Evolutionary conservation across 2,888 invertebrate genomes (phyloP), one percentile per base, ranked within the genome.

Genomic region (Hoplodrina blanda): DNA sequence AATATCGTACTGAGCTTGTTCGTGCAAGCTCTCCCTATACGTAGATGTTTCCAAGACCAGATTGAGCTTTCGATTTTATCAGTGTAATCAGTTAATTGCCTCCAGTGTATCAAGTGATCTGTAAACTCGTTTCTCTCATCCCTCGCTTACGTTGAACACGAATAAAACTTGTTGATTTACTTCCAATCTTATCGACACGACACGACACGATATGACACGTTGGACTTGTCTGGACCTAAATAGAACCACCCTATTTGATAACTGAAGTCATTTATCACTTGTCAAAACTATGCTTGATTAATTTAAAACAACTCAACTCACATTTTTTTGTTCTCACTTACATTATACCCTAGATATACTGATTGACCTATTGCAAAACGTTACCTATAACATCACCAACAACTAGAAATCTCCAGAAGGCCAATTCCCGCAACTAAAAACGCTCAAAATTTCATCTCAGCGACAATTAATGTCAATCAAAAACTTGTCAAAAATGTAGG

Each of bases 21-120:
- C 15, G 41, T 25, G 54, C 15, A 52, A 62, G 80, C 37, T 60
- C 55, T 19, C 53, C 60, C 17, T 53, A 10, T 19, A 46, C 20
- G 49, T 64, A 61, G 15, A 63, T 66, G 53, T 52, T 37, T 63
- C 19, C 41, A 52, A 57, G 52, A 73, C 70, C 53, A 67, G 79
- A 78, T 71, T 78, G 46, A 46, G 63, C 64, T 62, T 61, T 62
- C 37, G 77, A 78, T 74, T 55, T 64, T 67, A 78, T 78, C 82
- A 61, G 19, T 41, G 57, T 69, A 70, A 80, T 78, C 80, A 82
- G 79, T 82, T 82, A 80, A 82, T 82, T 78, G 70, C 79, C 46
- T 66, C 6, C 30, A 68, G 57, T 55, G 41, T 70, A 74, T 68
- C 81, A 54, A 52, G 37, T 57, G 20, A 74, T 81, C 61, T 74